Conservation (phyloP, 2,888 invertebrate species). For the Lasioglossum lativentre region DNA sequence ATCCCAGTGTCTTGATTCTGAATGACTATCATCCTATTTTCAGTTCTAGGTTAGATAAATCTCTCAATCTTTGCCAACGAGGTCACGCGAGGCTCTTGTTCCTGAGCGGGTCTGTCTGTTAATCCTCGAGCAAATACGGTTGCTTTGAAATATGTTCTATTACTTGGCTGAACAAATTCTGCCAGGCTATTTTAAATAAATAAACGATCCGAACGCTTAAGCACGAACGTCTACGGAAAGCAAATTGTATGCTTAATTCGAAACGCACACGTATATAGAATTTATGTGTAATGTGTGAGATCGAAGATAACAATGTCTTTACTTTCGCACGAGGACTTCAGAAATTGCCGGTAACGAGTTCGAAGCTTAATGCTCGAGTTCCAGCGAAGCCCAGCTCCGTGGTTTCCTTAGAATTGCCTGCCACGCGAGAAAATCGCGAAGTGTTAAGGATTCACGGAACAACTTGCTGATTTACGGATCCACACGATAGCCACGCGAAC, state of each 20-base stretch:
- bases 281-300: not conserved
- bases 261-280: too few species aligned
- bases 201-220: not conserved
- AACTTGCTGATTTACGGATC: constrained; percentile 42
- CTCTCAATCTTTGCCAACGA: constrained; percentile 1
- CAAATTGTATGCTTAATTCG: not conserved
- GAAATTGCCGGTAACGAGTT: constrained; percentile 8
- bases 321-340: not conserved
- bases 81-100: not conserved
- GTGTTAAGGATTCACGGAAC: constrained; percentile 39
- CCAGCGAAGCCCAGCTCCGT: not conserved
- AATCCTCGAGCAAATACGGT: not conserved
- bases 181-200: not conserved
- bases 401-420: constrained; percentile 13
- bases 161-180: too few species aligned
- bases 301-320: not conserved
- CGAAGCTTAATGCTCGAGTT: not conserved
- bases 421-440: constrained; percentile 19
- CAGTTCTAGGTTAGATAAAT: not conserved
- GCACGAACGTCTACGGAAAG: not conserved
- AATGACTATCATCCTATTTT: not conserved
- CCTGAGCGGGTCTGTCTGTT: not conserved
- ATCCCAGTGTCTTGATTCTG: not conserved
- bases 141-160: not conserved
- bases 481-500: constrained; percentile 34